Evolutionary conservation across 2,888 invertebrate species (phyloP).

Genomic region (Colostygia pectinataria): DNA sequence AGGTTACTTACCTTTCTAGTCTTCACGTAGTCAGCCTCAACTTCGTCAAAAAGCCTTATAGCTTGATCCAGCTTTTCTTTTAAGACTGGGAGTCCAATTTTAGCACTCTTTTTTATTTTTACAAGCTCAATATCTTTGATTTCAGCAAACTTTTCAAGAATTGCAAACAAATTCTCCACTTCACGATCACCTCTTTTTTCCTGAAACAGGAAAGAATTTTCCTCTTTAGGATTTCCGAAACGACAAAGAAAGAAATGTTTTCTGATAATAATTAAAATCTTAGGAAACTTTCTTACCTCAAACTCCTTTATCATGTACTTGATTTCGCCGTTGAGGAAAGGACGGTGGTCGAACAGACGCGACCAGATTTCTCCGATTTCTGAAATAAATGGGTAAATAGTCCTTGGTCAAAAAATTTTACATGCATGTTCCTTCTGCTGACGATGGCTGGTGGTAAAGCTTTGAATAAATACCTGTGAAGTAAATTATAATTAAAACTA

Average conservation of each 20-base stretch:
- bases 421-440: no score
- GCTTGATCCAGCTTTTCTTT: slow-evolving; percentile 86
- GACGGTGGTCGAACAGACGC: slow-evolving; percentile 93
- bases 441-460: no score
- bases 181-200: slow-evolving; percentile 90
- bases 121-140: slow-evolving; percentile 89
- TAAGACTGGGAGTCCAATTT: slow-evolving; percentile 84
- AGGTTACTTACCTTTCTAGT: slow-evolving; percentile 75
- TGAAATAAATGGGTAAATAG: no score
- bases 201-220: no score
- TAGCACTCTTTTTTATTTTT: slow-evolving; percentile 84
- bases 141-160: slow-evolving; percentile 89
- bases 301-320: slow-evolving; percentile 92
- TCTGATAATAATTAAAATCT: no score
- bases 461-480: no score
- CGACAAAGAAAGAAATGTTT: no score
- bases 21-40: slow-evolving; percentile 83
- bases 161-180: slow-evolving; percentile 89
- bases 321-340: slow-evolving; percentile 93
- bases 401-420: no score
- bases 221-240: no score
- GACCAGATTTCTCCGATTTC: slow-evolving; percentile 93
- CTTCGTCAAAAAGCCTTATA: slow-evolving; percentile 83
- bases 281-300: slow-evolving; percentile 87
- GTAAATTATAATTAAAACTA: no score